Evolutionary conservation across 2,888 invertebrate species (phyloP).

Genomic region (Campoplex nolae): DNA sequence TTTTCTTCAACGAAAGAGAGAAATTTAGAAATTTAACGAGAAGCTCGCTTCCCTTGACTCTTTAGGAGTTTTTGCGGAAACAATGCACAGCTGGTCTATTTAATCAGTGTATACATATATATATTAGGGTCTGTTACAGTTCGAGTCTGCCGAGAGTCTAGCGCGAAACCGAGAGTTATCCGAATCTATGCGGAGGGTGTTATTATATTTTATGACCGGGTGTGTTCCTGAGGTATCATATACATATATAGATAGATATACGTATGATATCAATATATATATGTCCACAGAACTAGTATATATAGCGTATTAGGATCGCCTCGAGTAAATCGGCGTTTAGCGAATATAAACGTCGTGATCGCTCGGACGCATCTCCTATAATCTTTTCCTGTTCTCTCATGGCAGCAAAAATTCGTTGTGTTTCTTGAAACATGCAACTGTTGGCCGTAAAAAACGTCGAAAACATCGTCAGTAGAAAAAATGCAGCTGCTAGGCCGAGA

Average conservation of each 20-base stretch:
- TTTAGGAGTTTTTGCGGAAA: conserved; percentile 39
- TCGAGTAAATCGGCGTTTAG: conserved; percentile 83
- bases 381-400: conserved; percentile 72
- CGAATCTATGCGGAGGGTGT: conserved; percentile 75
- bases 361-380: conserved; percentile 81
- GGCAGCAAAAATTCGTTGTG: conserved; percentile 59
- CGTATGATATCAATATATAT: background rate
- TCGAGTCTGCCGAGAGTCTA: conserved; percentile 62
- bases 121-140: conserved; percentile 29
- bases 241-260: background rate
- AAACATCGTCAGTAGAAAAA: conserved; percentile 64
- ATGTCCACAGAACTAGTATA: conserved; percentile 18
- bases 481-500: conserved; percentile 79
- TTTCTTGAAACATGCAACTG: conserved; percentile 78
- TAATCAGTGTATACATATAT: conserved; percentile 12
- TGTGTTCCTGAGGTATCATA: conserved; percentile 49
- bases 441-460: conserved; percentile 23
- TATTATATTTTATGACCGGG: conserved; percentile 81
- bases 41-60: conserved; percentile 58
- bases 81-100: conserved; percentile 61
- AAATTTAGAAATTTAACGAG: conserved; percentile 56
- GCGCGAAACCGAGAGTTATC: conserved; percentile 58
- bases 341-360: conserved; percentile 83
- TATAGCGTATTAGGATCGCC: conserved; percentile 69
- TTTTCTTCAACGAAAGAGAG: conserved; percentile 30